phyloP scores from a whole-genome alignment of 2,113 vertebrate genomes.

The Campylomormyrus numenius region DNA sequence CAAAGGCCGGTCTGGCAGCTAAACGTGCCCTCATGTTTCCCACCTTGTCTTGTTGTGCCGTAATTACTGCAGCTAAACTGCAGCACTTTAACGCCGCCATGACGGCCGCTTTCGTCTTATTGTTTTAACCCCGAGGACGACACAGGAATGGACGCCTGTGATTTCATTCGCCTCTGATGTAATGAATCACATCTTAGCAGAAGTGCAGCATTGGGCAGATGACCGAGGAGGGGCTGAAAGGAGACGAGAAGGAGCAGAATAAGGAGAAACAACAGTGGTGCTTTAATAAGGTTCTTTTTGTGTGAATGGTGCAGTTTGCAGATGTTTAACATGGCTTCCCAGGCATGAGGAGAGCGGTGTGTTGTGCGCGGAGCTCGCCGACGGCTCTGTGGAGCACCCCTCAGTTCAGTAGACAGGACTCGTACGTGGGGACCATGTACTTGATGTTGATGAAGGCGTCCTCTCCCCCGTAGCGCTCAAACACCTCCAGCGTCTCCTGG shows the following conservation, averaged over 20 bases:
- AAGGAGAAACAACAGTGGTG: background rate
- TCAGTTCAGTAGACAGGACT: conserved; percentile 77
- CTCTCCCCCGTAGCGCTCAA: conserved; percentile 80
- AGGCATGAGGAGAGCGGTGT: background rate
- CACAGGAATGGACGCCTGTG: background rate
- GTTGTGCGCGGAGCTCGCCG: background rate
- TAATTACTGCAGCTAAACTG: background rate
- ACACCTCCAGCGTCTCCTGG: conserved; percentile 81
- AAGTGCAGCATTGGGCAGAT: background rate
- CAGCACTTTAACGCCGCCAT: background rate
- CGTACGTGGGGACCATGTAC: conserved; percentile 90
- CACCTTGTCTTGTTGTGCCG: background rate
- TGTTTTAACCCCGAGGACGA: background rate
- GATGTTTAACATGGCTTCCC: background rate
- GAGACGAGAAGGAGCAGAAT: conserved; percentile 10
- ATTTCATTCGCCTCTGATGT: background rate
- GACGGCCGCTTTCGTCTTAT: background rate
- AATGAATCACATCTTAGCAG: background rate
- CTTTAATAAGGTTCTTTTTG: background rate
- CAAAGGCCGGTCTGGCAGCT: background rate
- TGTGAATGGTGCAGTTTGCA: background rate
- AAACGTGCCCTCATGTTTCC: background rate
- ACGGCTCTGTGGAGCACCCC: background rate
- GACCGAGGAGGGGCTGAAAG: background rate
- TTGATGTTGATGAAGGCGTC: conserved; percentile 90